Evolutionary conservation across 2,888 invertebrate species (phyloP).

Genomic region (Mesochorus sp.): DNA sequence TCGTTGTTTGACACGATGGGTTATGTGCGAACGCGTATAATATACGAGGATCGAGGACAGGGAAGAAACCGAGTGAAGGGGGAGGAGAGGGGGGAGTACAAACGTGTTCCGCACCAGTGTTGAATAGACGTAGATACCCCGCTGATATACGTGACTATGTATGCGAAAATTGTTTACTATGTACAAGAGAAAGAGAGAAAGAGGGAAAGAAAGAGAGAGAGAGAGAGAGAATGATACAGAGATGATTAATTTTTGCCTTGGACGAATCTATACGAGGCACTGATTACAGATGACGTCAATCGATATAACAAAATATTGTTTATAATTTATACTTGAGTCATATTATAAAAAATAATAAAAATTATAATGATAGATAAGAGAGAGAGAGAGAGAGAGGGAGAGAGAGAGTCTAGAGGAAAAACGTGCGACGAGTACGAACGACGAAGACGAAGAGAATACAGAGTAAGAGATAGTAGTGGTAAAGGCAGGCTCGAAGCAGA

Average conservation of each 20-base stretch:
- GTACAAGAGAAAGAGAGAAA: neutral
- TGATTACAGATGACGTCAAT: no score
- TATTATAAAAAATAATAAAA: no score
- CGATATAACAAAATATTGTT: no score
- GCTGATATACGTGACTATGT: neutral
- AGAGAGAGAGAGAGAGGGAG: neutral
- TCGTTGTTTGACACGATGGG: conserved; percentile 2
- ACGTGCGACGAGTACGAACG: neutral
- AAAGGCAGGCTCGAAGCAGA: no score
- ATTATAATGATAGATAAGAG: no score
- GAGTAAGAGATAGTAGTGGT: no score
- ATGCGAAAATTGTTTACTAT: neutral
- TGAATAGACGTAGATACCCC: neutral
- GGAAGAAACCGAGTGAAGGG: neutral
- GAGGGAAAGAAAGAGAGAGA: neutral
- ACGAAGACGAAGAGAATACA: neutral
- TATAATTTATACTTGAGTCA: no score
- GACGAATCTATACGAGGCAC: no score
- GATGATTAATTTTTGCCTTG: no score
- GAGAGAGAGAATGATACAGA: neutral
- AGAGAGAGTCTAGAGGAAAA: neutral
- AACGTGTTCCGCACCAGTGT: neutral
- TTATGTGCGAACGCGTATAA: neutral
- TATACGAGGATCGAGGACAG: neutral
- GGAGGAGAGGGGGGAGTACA: neutral